Base-by-base conservation (phyloP, 2,113 vertebrate species). In the Catharus fuscescens region DNA sequence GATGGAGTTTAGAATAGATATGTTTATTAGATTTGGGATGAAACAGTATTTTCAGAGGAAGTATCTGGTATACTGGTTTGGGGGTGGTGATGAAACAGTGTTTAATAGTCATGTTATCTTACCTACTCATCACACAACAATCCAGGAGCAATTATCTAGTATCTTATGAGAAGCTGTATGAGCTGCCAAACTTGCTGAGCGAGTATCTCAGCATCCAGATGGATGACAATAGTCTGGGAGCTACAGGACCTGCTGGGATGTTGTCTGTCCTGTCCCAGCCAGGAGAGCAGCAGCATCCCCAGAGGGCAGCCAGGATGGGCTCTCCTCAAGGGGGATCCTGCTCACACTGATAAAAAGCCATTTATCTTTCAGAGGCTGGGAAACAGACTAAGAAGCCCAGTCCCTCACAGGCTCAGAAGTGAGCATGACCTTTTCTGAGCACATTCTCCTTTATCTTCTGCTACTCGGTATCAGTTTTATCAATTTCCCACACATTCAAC, bases 71-170 rank as follows among this genome's bases (percentile, higher is more conserved):
- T 83, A 83, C 86, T 95, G 78, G 42, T 92, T 96, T 95, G 44
- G n/a, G 12, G 62, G 38, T 59, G 72, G 38, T 94, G 83, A 90
- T 61, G 95, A 95, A 95, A 91, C 50, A 89, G 40, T 32, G 45
- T 62, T 77, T 96, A 95, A 95, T 93, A 94, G 84, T 69, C 47
- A 28, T 95, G 80, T 82, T 97, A 97, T 97, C 96, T 95, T 76
- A 78, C 78, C 38, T 92, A 76, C 82, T 93, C 78, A 96, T 97
- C 90, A 0, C 70, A 59, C 38, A 90, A 80, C 94, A 95, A 97
- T 92, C 45, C 92, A 71, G 77, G 50, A 94, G 78, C 89, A 94
- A 94, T 95, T 96, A 94, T 87, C 90, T 92, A 42, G 44, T 91
- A 92, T 87, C 84, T 96, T 77, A 86, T 79, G 93, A 78, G 80